Evolutionary conservation across 2,888 invertebrate genomes (phyloP), one percentile per base, ranked within the genome.

Genomic region (Chrysina gloriosa): DNA sequence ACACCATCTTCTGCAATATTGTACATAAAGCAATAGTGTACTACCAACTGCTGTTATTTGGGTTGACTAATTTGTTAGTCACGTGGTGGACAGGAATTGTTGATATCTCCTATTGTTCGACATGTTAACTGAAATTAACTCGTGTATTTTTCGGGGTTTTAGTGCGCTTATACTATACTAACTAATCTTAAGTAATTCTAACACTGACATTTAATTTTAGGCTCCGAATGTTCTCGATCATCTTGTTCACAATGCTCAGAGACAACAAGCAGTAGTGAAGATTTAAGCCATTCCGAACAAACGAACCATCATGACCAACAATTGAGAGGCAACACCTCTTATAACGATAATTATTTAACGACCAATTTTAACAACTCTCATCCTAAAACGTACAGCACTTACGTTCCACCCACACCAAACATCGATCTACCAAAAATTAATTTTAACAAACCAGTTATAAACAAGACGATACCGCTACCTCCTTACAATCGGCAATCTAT

Each of bases 141-240:
- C n/a, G n/a, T n/a, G n/a, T n/a, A n/a, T n/a, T n/a, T n/a, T n/a
- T n/a, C n/a, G n/a, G n/a, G n/a, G n/a, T n/a, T n/a, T n/a, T n/a
- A n/a, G n/a, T n/a, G n/a, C n/a, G n/a, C n/a, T n/a, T n/a, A n/a
- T n/a, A n/a, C n/a, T n/a, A n/a, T n/a, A n/a, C n/a, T n/a, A n/a
- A n/a, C n/a, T n/a, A n/a, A n/a, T n/a, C n/a, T n/a, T n/a, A n/a
- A n/a, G n/a, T n/a, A n/a, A n/a, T n/a, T n/a, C n/a, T 19, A 25
- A n/a, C n/a, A n/a, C 36, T 36, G n/a, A n/a, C 5, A 19, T 16
- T 68, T 63, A 70, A 77, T 84, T 78, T 80, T 85, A 86, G 91
- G 89, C 74, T 91, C 92, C 0, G 89, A 88, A 45, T 92, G 92
- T 78, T 92, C 93, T 0, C 87, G 88, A 56, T 88, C 91, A 0